Evolutionary conservation across 2,113 vertebrate species (phyloP), one percentile per base, ranked within the genome.

Genomic region (Lutjanus erythropterus): DNA sequence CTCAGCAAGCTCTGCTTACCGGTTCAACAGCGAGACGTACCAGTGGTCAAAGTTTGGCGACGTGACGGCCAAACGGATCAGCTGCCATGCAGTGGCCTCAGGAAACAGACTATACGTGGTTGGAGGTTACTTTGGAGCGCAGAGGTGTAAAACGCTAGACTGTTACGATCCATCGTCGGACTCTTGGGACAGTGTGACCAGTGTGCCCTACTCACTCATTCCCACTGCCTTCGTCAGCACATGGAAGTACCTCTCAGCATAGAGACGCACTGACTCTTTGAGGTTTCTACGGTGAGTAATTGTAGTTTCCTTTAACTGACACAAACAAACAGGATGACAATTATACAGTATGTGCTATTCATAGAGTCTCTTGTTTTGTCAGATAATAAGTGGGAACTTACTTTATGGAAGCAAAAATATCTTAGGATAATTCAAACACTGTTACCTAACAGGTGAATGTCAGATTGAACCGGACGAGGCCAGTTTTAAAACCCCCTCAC

Each of bases 221-320:
- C 96, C 96, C 39, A 96, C 96, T 0, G 96, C 96, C 23, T 96
- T 96, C 53, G 96, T 96, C 88, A 96, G 96, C 92, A 96, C 96
- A 27, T 96, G 96, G 96, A 96, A 96, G 88, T 96, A 96, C 71
- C 95, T 96, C 80, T 87, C 96, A 2, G 93, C 95, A 1, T 96
- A 94, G 91, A 42, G 74, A 66, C 15, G 18, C 41, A 4, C 35
- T 35, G 27, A 59, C 53, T 50, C 47, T 37, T 42, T 21, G 12
- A 58, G 25, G 60, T 23, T 68, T 52, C 44, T 16, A 49, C 39
- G 92, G 95, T 95, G 81, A 95, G 95, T 94, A 69, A 73, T 58
- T 89, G 52, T 37, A 82, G 42, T 47, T 64, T 61, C 42, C 70
- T 76, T 59, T 39, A 79, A 79, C 53, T 82, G 50, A 70, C 66